Conservation (phyloP, 2,888 invertebrate genomes). For the Ceramica pisi region DNA sequence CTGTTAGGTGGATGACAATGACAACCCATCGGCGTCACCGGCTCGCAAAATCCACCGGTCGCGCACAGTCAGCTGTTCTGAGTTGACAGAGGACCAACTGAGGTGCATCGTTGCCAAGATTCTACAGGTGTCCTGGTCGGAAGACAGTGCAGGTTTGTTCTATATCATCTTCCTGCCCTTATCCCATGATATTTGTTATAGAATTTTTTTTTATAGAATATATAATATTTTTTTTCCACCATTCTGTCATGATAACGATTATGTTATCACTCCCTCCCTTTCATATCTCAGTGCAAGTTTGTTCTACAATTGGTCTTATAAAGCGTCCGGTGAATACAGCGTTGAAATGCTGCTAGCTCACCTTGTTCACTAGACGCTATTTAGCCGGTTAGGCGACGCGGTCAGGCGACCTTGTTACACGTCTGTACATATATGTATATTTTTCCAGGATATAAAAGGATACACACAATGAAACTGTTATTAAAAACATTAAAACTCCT, state of each 20-base stretch:
- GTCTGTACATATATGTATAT: constrained; percentile 12
- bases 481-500: not conserved
- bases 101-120: constrained; percentile 92
- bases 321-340: not conserved
- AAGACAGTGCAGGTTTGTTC: constrained; percentile 88
- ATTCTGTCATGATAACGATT: no score
- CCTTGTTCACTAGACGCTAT: constrained; percentile 21
- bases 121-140: constrained; percentile 93
- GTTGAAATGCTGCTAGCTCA: constrained; percentile 14
- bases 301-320: constrained; percentile 6
- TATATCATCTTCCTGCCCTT: not conserved
- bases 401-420: constrained; percentile 18
- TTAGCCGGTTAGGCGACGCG: not conserved
- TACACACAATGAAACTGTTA: not conserved
- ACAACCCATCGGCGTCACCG: constrained; percentile 83
- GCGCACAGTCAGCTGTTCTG: constrained; percentile 89
- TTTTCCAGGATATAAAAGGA: constrained; percentile 15
- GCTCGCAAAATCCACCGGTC: constrained; percentile 85
- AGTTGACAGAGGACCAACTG: constrained; percentile 92
- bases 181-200: no score
- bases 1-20: constrained; percentile 88
- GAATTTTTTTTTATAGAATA: no score
- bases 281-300: constrained; percentile 83
- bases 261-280: no score
- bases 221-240: no score